Evolutionary conservation across 2,797 vertebrate genomes (phyloP).

Genomic region (Craterocephalus amniculus): DNA sequence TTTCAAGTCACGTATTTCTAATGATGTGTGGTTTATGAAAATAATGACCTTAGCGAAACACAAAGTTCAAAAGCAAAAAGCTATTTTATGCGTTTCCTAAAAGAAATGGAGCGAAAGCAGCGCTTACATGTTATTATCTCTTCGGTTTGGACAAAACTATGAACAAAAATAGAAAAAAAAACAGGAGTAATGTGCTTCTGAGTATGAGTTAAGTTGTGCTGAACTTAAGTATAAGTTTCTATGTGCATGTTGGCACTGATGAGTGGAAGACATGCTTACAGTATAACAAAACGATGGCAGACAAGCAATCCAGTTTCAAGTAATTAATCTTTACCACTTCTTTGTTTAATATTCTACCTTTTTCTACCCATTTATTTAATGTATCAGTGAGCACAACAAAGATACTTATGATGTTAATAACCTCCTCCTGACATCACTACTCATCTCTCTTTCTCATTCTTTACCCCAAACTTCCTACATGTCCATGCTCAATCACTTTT

Average conservation of each 20-base stretch:
- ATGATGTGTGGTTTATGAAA: constrained; percentile 32
- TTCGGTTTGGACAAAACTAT: not conserved
- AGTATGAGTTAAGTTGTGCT: too few species aligned
- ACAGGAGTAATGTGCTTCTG: not conserved
- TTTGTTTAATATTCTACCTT: constrained; percentile 39
- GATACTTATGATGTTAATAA: constrained; percentile 73
- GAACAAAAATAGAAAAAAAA: not conserved
- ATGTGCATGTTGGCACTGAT: not conserved
- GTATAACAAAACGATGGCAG: constrained; percentile 59
- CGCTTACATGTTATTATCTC: not conserved
- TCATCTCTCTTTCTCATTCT: constrained; percentile 70
- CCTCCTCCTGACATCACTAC: constrained; percentile 70
- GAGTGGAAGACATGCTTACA: constrained; percentile 7
- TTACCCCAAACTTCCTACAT: constrained; percentile 62
- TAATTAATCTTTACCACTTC: constrained; percentile 73
- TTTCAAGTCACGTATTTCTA: constrained; percentile 33
- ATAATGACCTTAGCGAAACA: constrained; percentile 21
- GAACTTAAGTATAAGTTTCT: not conserved
- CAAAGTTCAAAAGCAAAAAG: constrained; percentile 6
- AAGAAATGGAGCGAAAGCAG: constrained; percentile 1
- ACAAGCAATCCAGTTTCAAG: constrained; percentile 41
- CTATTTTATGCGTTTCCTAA: constrained; percentile 2
- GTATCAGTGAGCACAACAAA: constrained; percentile 68
- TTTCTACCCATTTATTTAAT: constrained; percentile 39
- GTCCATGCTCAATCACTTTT: constrained; percentile 66